Conservation (phyloP, 1,140 invertebrate genomes). For the Drosophila hydei region DNA sequence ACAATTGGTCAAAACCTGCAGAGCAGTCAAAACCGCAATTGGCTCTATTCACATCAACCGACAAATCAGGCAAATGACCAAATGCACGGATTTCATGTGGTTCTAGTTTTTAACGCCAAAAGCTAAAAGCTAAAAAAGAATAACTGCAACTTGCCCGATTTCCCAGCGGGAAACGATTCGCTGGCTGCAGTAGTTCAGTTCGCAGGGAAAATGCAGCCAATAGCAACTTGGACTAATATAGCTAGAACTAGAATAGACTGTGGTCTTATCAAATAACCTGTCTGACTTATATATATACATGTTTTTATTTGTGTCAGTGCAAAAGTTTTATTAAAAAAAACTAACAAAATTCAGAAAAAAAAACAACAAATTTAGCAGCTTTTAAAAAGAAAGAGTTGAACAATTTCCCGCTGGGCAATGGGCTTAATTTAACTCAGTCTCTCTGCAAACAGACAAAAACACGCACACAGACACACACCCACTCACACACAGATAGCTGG, state of each 20-base stretch:
- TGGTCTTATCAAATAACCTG: too few relatives aligned
- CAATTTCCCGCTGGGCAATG: conserved; percentile 11
- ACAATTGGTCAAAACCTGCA: neutral
- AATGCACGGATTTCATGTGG: conserved; percentile 22
- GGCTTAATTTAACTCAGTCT: conserved; percentile 1
- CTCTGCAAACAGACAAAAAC: neutral
- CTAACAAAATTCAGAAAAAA: neutral
- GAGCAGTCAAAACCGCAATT: conserved; percentile 1
- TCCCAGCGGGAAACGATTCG: neutral
- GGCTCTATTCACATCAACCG: neutral
- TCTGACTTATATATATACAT: too few relatives aligned
- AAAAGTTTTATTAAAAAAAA: neutral
- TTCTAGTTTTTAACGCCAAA: conserved; percentile 23
- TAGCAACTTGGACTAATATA: too few relatives aligned
- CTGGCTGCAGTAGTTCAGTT: neutral
- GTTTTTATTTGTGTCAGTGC: too few relatives aligned
- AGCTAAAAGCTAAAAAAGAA: conserved; percentile 15
- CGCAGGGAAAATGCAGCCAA: too few relatives aligned
- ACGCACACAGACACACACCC: neutral
- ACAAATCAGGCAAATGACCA: conserved; percentile 19
- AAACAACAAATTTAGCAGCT: neutral
- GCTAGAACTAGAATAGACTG: too few relatives aligned
- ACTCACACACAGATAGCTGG: neutral
- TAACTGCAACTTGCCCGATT: neutral
- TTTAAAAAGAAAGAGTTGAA: neutral